phyloP scores from a whole-genome alignment of 2,888 invertebrate species.

The Microctonus hyperodae region DNA sequence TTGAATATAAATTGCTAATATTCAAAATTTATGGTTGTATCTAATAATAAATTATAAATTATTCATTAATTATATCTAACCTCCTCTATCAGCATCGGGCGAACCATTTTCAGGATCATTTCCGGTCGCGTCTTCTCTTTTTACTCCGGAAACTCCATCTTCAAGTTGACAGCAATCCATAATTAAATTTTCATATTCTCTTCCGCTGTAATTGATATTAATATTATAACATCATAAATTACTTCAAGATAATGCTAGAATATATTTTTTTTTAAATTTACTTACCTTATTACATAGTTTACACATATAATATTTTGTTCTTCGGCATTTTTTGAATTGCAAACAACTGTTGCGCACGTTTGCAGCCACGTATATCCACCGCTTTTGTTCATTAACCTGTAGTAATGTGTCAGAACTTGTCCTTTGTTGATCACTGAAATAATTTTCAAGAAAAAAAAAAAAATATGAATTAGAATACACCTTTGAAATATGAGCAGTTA shows the following conservation, averaged over 20 bases:
- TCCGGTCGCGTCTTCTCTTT: constrained; percentile 78
- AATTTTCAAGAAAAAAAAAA: constrained; percentile 73
- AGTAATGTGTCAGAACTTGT: constrained; percentile 95
- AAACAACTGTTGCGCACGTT: constrained; percentile 95
- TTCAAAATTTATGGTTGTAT: too few relatives aligned
- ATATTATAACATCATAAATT: background rate
- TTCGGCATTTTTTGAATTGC: constrained; percentile 93
- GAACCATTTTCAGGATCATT: constrained; percentile 90
- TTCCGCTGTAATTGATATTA: constrained; percentile 68
- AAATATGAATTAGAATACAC: constrained; percentile 38
- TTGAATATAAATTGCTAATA: too few relatives aligned
- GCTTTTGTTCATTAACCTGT: constrained; percentile 93
- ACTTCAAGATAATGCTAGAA: too few relatives aligned
- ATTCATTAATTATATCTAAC: constrained; percentile 53
- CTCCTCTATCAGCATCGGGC: constrained; percentile 82
- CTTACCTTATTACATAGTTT: constrained; percentile 94
- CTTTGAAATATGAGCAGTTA: background rate
- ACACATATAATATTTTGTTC: constrained; percentile 98
- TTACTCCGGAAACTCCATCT: constrained; percentile 81
- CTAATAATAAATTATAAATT: background rate
- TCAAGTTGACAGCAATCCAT: constrained; percentile 95
- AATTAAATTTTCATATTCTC: constrained; percentile 88
- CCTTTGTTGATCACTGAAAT: constrained; percentile 93
- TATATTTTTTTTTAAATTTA: background rate
- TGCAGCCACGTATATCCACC: constrained; percentile 98